phyloP scores from a whole-genome alignment of 1,140 invertebrate genomes.

The Lordiphosa clarofinis region DNA sequence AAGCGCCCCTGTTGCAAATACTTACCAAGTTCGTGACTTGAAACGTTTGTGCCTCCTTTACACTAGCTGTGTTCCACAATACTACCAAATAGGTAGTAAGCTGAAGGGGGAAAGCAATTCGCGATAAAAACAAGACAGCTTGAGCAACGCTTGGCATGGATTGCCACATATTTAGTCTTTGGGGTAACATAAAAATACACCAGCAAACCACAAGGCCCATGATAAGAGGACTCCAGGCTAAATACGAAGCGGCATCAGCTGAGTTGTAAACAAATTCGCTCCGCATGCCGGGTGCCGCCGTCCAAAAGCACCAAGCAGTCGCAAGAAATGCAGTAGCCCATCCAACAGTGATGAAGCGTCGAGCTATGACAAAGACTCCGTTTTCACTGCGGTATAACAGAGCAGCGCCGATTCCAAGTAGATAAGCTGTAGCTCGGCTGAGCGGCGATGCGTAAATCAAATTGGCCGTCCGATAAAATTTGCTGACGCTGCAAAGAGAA shows the following conservation, averaged over 20 bases:
- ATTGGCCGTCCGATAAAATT: constrained; percentile 85
- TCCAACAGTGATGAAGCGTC: constrained; percentile 71
- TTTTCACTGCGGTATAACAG: constrained; percentile 81
- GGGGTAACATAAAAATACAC: constrained; percentile 70
- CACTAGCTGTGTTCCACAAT: constrained; percentile 49
- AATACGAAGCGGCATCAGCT: constrained; percentile 84
- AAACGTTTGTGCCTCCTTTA: constrained; percentile 49
- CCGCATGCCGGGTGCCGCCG: constrained; percentile 82
- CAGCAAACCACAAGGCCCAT: constrained; percentile 83
- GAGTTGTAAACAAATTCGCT: constrained; percentile 83
- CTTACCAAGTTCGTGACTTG: constrained; percentile 51
- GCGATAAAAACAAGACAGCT: constrained; percentile 44
- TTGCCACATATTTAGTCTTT: constrained; percentile 14
- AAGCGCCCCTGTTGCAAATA: not conserved
- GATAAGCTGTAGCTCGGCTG: constrained; percentile 84
- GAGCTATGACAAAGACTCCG: constrained; percentile 76
- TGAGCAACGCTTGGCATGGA: constrained; percentile 31
- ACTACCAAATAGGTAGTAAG: constrained; percentile 52
- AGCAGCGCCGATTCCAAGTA: constrained; percentile 84
- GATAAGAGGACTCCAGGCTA: constrained; percentile 84
- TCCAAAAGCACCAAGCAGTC: constrained; percentile 82
- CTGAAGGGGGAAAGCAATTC: constrained; percentile 54
- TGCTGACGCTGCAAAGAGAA: constrained; percentile 82
- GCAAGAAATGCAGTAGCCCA: constrained; percentile 81
- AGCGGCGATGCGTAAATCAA: constrained; percentile 83